Conservation (phyloP, 1,140 invertebrate species). For the Vanessa atalanta region DNA sequence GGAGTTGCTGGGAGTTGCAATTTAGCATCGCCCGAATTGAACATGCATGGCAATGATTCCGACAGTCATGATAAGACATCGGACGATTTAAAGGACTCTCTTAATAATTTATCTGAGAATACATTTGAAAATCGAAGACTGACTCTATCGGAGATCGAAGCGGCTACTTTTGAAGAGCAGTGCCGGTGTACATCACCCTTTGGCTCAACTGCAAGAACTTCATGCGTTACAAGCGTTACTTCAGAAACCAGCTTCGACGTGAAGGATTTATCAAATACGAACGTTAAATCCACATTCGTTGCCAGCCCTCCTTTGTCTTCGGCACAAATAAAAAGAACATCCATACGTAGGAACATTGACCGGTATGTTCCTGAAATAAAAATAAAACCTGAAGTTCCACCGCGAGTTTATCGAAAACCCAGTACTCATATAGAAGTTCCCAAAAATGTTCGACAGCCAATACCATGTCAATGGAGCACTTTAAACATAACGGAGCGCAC, state of each 20-base stretch:
- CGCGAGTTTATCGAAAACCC: constrained; percentile 73
- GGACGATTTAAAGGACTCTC: constrained; percentile 48
- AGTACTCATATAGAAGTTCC: constrained; percentile 73
- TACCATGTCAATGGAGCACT: constrained; percentile 75
- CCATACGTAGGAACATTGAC: constrained; percentile 71
- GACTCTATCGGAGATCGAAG: constrained; percentile 83
- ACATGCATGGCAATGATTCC: constrained; percentile 67
- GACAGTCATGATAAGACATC: constrained; percentile 61
- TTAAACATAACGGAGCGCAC: constrained; percentile 76
- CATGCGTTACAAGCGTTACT: constrained; percentile 80
- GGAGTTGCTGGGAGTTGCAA: constrained; percentile 91
- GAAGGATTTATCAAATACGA: constrained; percentile 74
- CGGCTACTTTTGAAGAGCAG: constrained; percentile 85
- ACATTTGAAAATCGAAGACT: constrained; percentile 65
- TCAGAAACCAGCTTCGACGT: constrained; percentile 80
- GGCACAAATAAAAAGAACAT: constrained; percentile 72
- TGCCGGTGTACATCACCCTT: constrained; percentile 88
- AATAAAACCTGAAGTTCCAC: constrained; percentile 69
- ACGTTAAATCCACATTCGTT: constrained; percentile 72
- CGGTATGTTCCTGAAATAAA: constrained; percentile 67
- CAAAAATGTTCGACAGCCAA: constrained; percentile 72
- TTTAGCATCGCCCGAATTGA: constrained; percentile 84
- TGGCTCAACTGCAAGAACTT: constrained; percentile 85
- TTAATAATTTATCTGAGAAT: constrained; percentile 51
- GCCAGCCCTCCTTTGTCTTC: constrained; percentile 62